Evolutionary conservation across 2,797 vertebrate species (phyloP).

Genomic region (Acanthiza pusilla): DNA sequence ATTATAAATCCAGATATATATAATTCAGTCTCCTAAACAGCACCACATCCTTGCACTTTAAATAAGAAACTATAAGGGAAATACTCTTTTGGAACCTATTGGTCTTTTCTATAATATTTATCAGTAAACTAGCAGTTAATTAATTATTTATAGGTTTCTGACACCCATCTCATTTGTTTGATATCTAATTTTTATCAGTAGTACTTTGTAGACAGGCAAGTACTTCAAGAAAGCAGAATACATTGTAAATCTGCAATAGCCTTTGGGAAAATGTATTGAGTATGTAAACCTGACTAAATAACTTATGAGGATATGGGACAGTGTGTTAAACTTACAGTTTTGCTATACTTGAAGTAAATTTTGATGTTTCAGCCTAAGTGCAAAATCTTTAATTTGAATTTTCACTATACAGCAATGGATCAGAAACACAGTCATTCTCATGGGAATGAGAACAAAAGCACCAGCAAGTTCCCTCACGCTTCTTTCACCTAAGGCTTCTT

Average conservation of each 20-base stretch:
- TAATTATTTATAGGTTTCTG: slow-evolving; percentile 66
- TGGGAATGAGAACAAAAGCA: not conserved
- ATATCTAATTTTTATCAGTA: slow-evolving; percentile 56
- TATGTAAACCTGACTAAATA: not conserved
- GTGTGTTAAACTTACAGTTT: not conserved
- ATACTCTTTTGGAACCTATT: slow-evolving; percentile 39
- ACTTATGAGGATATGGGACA: not conserved
- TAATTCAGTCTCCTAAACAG: slow-evolving; percentile 59
- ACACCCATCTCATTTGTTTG: slow-evolving; percentile 63
- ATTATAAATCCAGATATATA: slow-evolving; percentile 61
- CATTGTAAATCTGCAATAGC: slow-evolving; percentile 10
- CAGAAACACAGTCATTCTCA: not conserved
- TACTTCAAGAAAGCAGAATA: slow-evolving; percentile 20
- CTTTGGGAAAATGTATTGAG: slow-evolving; percentile 32
- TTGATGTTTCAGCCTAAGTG: not conserved
- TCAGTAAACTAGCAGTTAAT: slow-evolving; percentile 64
- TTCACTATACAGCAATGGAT: not conserved
- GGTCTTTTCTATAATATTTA: slow-evolving; percentile 66
- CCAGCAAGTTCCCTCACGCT: not conserved
- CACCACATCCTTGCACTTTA: slow-evolving; percentile 12
- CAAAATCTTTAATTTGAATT: slow-evolving; percentile 19
- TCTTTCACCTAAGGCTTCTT: not conserved
- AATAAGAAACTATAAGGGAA: slow-evolving; percentile 46
- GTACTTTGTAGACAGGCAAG: slow-evolving; percentile 58
- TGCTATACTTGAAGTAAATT: not conserved